Evolutionary conservation across 2,888 invertebrate species (phyloP).

Genomic region (Microplitis manilae): DNA sequence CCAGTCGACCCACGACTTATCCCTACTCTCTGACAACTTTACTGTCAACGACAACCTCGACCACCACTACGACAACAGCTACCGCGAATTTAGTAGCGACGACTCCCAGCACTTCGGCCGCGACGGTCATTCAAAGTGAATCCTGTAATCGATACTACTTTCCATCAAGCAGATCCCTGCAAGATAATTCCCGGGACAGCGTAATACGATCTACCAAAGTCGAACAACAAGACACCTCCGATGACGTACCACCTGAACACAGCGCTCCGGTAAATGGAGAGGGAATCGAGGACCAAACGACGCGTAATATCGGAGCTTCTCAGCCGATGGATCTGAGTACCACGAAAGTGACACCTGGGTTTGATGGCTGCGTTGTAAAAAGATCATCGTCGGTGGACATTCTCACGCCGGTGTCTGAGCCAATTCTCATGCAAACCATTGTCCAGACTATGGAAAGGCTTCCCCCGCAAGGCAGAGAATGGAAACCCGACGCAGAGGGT

Average conservation of each 20-base stretch:
- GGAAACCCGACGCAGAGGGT: slow-evolving; percentile 74
- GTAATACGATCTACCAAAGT: slow-evolving; percentile 56
- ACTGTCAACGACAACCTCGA: slow-evolving; percentile 42
- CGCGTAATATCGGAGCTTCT: slow-evolving; percentile 46
- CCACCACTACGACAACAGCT: slow-evolving; percentile 49
- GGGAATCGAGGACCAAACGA: slow-evolving; percentile 44
- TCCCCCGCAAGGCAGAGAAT: slow-evolving; percentile 75
- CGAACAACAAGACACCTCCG: slow-evolving; percentile 44
- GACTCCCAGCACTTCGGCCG: slow-evolving; percentile 43
- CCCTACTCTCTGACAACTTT: slow-evolving; percentile 73
- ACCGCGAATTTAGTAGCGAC: slow-evolving; percentile 49
- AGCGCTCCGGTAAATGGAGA: slow-evolving; percentile 40
- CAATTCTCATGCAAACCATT: slow-evolving; percentile 76
- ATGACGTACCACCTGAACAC: too few species aligned
- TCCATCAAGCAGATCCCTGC: slow-evolving; percentile 61
- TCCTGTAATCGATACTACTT: slow-evolving; percentile 68
- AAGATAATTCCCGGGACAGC: slow-evolving; percentile 54
- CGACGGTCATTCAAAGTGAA: slow-evolving; percentile 61
- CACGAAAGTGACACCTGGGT: slow-evolving; percentile 4
- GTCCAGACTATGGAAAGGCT: slow-evolving; percentile 78
- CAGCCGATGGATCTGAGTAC: slow-evolving; percentile 71
- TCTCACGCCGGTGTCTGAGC: slow-evolving; percentile 76
- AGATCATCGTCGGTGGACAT: slow-evolving; percentile 72
- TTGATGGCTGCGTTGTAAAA: slow-evolving; percentile 36
- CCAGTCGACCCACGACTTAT: slow-evolving; percentile 79